phyloP scores from a whole-genome alignment of 1,140 invertebrate species.

The Rhagoletis zephyria region DNA sequence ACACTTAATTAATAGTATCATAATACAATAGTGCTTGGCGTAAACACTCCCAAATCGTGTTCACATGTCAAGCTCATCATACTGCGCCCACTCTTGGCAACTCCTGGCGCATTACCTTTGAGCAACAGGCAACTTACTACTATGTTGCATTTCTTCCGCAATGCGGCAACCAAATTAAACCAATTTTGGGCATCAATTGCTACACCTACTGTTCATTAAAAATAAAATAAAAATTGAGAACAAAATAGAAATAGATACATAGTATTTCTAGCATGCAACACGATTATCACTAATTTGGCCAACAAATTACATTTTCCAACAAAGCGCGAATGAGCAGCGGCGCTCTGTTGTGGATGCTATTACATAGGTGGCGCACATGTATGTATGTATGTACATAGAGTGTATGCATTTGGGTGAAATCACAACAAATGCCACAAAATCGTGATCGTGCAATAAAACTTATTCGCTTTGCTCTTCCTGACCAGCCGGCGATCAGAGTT shows the following conservation, averaged over 20 bases:
- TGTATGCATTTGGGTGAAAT: constrained; percentile 19
- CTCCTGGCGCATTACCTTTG: not conserved
- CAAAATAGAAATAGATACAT: not conserved
- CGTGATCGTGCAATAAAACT: constrained; percentile 55
- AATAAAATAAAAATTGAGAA: not conserved
- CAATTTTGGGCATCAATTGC: constrained; percentile 52
- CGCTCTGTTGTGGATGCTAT: not conserved
- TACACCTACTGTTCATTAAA: constrained; percentile 34
- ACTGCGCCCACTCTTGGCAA: not conserved
- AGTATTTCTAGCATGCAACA: constrained; percentile 33
- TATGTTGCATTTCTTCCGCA: not conserved
- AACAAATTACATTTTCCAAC: constrained; percentile 54
- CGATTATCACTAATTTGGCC: constrained; percentile 54
- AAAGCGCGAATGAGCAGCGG: not conserved
- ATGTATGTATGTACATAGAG: too few species aligned
- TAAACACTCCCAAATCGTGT: constrained; percentile 49
- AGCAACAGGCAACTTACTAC: not conserved
- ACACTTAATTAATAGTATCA: constrained; percentile 43
- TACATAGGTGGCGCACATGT: too few species aligned
- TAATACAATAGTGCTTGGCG: not conserved
- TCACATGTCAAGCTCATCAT: constrained; percentile 49
- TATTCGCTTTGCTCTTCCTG: constrained; percentile 43
- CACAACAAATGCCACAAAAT: constrained; percentile 53
- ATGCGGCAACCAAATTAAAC: constrained; percentile 47
- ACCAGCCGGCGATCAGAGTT: not conserved